Conservation (phyloP, 2,888 invertebrate species). For the Ptycholaimellus sp. region DNA sequence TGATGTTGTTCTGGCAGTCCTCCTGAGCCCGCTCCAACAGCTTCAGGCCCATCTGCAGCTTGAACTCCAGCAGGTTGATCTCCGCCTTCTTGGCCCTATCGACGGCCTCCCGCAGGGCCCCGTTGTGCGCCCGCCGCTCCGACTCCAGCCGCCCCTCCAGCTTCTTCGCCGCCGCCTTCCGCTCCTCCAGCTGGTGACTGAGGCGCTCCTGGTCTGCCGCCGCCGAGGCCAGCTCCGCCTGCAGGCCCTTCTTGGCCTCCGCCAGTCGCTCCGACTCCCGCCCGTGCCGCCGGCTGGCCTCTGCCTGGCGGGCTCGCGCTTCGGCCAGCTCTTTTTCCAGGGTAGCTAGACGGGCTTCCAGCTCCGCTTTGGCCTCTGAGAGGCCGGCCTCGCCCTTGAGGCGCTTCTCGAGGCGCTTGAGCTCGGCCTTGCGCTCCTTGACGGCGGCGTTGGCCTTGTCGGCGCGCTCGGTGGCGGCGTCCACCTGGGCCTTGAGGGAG, state of each 20-base stretch:
- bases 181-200: constrained; percentile 14
- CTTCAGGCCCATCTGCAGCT: constrained; percentile 13
- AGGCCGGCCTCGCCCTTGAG: constrained; percentile 6
- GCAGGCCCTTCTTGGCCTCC: constrained; percentile 13
- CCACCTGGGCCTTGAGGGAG: constrained; percentile 8
- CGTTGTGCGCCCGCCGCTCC: constrained; percentile 6
- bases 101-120: constrained; percentile 7
- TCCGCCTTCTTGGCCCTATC: constrained; percentile 18
- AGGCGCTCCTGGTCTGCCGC: constrained; percentile 11
- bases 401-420: constrained; percentile 17
- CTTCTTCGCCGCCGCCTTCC: constrained; percentile 9
- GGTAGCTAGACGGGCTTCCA: constrained; percentile 6
- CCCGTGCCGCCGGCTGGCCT: constrained; percentile 8
- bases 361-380: constrained; percentile 10
- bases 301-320: constrained; percentile 2
- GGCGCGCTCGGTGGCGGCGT: constrained; percentile 6
- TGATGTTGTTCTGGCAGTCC: constrained; percentile 12
- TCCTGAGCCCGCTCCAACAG: constrained; percentile 15
- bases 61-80: constrained; percentile 13
- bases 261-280: constrained; percentile 5
- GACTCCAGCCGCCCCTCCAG: constrained; percentile 10
- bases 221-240: constrained; percentile 11
- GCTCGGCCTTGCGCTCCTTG: constrained; percentile 11
- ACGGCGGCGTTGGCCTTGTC: constrained; percentile 8
- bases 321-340: constrained; percentile 4